Base-by-base conservation (phyloP, 1,140 invertebrate genomes). In the Meteorus sp. region DNA sequence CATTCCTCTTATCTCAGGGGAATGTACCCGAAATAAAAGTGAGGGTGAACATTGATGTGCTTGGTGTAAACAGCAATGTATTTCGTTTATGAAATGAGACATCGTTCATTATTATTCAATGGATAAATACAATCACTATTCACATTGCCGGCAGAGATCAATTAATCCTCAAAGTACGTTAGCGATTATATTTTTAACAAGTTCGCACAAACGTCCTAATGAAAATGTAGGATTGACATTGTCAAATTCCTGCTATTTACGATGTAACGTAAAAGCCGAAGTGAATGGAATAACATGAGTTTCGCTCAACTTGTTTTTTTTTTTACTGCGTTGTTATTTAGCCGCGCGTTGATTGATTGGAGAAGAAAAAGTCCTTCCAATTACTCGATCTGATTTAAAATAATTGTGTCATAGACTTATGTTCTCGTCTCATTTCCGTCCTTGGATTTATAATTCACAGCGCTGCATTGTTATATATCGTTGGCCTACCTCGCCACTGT, bases 401-500 rank as follows among this genome's bases (percentile, higher is more conserved):
- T 68, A 65, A 69, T 66, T 64, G 64, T 63, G 69, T 68, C 60
- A 65, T 69, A 7, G 6, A 11, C 29, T 33, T 11, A 33, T 6
- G 11, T 33, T 33, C 17, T 27, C 15, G 27, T 56, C 22, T 25
- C 50, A 6, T 35, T 44, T 45, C 44, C 44, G 55, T 50, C 55
- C 55, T 57, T 13, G 27, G 6, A 31, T 11, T 13, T 31, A 37
- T 35, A 22, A 47, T 33, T 31, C 29, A 17, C 33, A 56, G 45
- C 20, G 47, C 50, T 47, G 54, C 44, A 56, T 66, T 64, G 60
- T 65, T 65, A 71, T 66, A 66, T 66, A 67, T 67, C 65, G 64
- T 70, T 68, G 72, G 71, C 72, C 71, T 72, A 73, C 71, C 72
- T 71, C 74, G 71, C 71, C 68, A 72, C 33, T 51, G 47, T 22